Conservation (phyloP, 2,888 invertebrate genomes). For the Minunthozetes semirufus region DNA sequence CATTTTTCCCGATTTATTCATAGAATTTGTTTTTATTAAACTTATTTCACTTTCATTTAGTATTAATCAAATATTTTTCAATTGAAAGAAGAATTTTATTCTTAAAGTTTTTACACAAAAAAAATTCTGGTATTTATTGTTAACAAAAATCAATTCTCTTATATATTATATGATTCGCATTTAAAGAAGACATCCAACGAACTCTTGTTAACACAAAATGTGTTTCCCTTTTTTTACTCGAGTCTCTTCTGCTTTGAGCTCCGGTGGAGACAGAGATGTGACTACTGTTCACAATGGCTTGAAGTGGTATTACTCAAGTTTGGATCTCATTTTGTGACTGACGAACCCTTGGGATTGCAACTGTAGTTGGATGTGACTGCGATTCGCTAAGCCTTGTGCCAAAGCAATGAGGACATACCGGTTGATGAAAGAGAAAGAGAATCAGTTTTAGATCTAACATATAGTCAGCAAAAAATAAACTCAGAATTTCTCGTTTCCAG, state of each 20-base stretch:
- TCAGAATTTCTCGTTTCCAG: neutral
- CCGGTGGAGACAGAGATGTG: neutral
- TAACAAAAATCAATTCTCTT: neutral
- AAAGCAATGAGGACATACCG: conserved; percentile 6
- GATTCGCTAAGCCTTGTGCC: conserved; percentile 9
- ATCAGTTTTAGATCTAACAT: neutral
- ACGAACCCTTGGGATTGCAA: conserved; percentile 8
- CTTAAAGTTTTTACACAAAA: neutral
- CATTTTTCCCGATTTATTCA: too few relatives aligned
- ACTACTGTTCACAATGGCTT: neutral
- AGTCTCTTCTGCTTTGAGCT: neutral
- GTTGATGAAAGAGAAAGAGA: conserved; percentile 15
- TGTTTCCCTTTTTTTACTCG: neutral
- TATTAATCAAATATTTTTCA: neutral
- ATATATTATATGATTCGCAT: neutral
- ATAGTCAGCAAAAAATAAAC: neutral
- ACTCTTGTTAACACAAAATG: conserved; percentile 6
- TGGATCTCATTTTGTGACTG: conserved; percentile 23
- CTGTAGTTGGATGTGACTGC: neutral
- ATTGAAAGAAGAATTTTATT: neutral
- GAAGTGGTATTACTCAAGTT: conserved; percentile 1
- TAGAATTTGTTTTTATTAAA: too few relatives aligned
- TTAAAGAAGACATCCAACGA: conserved; percentile 7
- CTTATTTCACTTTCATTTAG: too few relatives aligned
- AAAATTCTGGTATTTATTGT: neutral